Base-by-base conservation (phyloP, 1,140 invertebrate species). In the Tachypleus tridentatus region DNA sequence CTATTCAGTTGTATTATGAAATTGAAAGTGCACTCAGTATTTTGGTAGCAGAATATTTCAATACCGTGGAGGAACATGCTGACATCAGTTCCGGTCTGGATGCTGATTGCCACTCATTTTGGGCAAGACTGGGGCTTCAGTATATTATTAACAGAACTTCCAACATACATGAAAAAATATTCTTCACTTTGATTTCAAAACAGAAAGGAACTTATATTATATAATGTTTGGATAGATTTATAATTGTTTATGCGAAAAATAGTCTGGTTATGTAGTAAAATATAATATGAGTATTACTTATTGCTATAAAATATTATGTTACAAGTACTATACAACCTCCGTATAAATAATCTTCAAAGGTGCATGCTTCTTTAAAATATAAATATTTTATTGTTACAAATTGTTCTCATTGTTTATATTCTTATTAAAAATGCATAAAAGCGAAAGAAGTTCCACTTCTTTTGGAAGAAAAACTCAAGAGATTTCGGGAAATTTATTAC, bases 41-140 rank as follows among this genome's bases (percentile, higher is more conserved):
- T 29, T 29, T 29, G 29, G 29, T 29, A 29, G 9, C 9, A 64
- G 62, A 52, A 50, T 9, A 49, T 51, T 6, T 29, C 53, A 8
- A 85, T 89, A 1, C 93, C 93, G 0, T 97, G 93, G 93, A 78
- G 77, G 53, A 73, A 80, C 48, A 82, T 98, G 67, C 76, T 97
- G 5, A 85, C 83, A 2, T 94, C 92, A 0, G 72, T 81, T 2
- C 87, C 92, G 0, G 91, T 97, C 4, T 95, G 91, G 90, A 91
- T 93, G 3, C 91, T 97, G 73, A 83, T 96, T 62, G 76, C 93
- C 11, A 91, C 89, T 0, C 93, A 97, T 74, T 89, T 86, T 53
- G 86, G 89, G 63, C 91, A 91, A 66, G 93, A 97, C 65, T 98
- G 93, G 80, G 89, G 91, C 1, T 96, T 93, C 78, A 97, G 97